These are phyloP conservation scores for Amphimedon queenslandica DNA, from an alignment of 37 sponge, comb jelly and placozoan species.

Conservation along the genomic window DNA sequence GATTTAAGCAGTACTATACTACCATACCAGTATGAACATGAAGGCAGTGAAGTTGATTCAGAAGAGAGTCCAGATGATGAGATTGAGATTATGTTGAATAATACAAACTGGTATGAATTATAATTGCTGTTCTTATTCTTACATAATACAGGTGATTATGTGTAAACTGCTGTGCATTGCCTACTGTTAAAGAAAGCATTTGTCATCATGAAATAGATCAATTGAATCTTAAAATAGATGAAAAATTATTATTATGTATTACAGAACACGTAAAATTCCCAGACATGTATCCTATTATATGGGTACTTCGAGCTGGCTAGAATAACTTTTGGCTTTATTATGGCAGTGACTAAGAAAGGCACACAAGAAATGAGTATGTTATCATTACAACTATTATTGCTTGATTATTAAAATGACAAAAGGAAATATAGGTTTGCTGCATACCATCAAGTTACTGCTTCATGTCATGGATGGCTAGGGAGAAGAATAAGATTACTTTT, in stretches of 20 bases:
- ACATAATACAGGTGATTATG: constrained; percentile 18
- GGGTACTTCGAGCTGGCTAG: constrained; percentile 7
- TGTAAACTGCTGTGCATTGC: constrained; percentile 3
- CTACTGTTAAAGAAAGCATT: no score
- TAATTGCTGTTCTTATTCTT: background rate
- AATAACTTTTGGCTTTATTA: background rate
- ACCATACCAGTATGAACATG: no score
- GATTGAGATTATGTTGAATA: no score
- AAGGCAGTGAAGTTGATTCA: no score
- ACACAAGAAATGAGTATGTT: constrained; percentile 5
- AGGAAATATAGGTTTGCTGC: constrained; percentile 4
- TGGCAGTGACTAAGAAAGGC: constrained; percentile 36
- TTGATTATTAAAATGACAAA: background rate
- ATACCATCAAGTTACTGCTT: constrained; percentile 24
- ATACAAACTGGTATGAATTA: no score
- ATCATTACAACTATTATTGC: no score
- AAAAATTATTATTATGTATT: background rate
- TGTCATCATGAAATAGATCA: constrained; percentile 26
- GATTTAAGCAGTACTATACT: no score
- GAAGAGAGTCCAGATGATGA: no score
- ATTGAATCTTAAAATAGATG: constrained; percentile 11
- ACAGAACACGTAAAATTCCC: background rate
- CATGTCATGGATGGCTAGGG: no score
- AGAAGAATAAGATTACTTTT: background rate
- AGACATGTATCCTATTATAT: background rate